phyloP scores from a whole-genome alignment of 1,140 invertebrate species.

The Bombus sylvicola region DNA sequence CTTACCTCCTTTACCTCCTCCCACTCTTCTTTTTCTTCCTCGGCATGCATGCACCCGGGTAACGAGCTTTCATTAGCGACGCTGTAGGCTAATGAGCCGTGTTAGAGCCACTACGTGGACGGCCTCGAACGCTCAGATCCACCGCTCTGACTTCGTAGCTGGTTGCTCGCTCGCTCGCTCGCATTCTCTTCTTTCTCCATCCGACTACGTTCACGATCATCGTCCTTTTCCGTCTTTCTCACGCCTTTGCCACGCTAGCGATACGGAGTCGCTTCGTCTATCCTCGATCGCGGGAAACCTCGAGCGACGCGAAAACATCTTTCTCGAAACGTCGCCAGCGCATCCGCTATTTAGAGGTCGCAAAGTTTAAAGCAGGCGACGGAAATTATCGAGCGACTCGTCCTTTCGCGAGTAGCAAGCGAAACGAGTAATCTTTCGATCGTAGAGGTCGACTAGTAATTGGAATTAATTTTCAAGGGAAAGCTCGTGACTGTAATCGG shows the following conservation, averaged over 20 bases:
- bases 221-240: background rate
- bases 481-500: background rate
- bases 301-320: background rate
- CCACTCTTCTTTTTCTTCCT: slow-evolving; percentile 49
- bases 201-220: background rate
- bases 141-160: slow-evolving; percentile 47
- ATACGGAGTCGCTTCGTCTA: background rate
- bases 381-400: background rate
- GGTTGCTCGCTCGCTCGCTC: background rate
- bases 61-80: slow-evolving; percentile 83
- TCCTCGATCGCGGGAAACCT: background rate
- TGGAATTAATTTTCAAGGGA: background rate
- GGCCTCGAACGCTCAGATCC: slow-evolving; percentile 60
- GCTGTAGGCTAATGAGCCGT: slow-evolving; percentile 82
- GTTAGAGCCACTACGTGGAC: slow-evolving; percentile 68
- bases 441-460: background rate
- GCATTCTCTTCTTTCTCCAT: background rate
- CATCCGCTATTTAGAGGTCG: background rate
- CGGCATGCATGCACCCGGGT: slow-evolving; percentile 76
- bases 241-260: background rate
- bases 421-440: background rate
- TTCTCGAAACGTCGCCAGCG: background rate
- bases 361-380: background rate
- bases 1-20: background rate
- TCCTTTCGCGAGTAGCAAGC: background rate